These are phyloP conservation scores for Leuciscus waleckii DNA, from an alignment of 2,797 vertebrate species.

Conservation along the genomic window DNA sequence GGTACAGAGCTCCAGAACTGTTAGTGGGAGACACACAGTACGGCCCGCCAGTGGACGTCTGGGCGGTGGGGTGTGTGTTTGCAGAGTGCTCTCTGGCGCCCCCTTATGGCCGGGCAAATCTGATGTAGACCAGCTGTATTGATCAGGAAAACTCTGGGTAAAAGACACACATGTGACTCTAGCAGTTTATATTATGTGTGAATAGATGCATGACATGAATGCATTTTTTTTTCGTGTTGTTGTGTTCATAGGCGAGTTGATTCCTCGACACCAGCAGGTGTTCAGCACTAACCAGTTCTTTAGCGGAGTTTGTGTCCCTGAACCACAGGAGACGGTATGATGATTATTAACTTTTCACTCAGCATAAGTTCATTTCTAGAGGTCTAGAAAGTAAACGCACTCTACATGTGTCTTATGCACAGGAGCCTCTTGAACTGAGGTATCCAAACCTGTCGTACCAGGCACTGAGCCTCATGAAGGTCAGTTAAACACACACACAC, in stretches of 20 bases:
- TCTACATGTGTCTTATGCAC: slow-evolving; percentile 57
- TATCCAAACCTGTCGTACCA: slow-evolving; percentile 86
- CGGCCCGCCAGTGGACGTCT: slow-evolving; percentile 91
- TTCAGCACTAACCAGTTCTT: slow-evolving; percentile 98
- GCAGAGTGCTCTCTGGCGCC: slow-evolving; percentile 88
- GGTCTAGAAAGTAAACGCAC: neutral
- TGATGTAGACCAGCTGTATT: slow-evolving; percentile 93
- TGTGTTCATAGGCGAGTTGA: slow-evolving; percentile 86
- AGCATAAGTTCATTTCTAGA: neutral
- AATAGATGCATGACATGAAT: neutral
- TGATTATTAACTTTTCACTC: neutral
- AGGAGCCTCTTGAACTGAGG: slow-evolving; percentile 91
- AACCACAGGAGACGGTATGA: slow-evolving; percentile 89
- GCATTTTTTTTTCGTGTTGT: neutral
- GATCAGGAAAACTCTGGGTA: slow-evolving; percentile 90
- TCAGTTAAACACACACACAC: slow-evolving; percentile 65
- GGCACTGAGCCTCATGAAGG: slow-evolving; percentile 91
- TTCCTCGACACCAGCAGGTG: slow-evolving; percentile 93
- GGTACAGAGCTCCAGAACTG: slow-evolving; percentile 92
- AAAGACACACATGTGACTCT: slow-evolving; percentile 46
- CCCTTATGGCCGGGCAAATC: slow-evolving; percentile 95
- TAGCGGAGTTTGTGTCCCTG: slow-evolving; percentile 92
- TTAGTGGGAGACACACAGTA: slow-evolving; percentile 94
- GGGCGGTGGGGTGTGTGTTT: slow-evolving; percentile 94
- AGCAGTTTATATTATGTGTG: neutral